Base-by-base conservation (phyloP, 2,888 invertebrate species). In the Pyrochroa serraticornis region DNA sequence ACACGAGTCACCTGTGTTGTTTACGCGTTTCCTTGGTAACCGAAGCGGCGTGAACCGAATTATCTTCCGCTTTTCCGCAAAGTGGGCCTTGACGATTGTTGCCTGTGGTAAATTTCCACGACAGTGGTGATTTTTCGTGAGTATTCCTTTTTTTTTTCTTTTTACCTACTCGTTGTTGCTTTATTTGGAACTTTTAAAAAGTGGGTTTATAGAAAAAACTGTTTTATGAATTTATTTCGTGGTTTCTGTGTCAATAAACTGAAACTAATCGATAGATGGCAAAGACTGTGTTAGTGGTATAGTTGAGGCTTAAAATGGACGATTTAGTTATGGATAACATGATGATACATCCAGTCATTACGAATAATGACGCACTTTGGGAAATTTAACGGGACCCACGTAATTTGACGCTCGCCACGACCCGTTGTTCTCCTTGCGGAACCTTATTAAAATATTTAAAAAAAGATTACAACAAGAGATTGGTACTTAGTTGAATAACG, bases 11-110 rank as follows among this genome's bases (percentile, higher is more conserved):
- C 46, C 45, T 50, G 63, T 72, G 66, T 69, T 73, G 70, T 71
- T 71, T 71, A 71, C 66, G 48, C 9, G 71, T 72, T 66, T 42
- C 71, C 62, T 72, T 71, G 65, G 71, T 58, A 63, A 73, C 71
- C 54, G 30, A 30, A 47, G 43, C 37, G 34, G 36, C 31, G 43
- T 34, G 38, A 33, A 32, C 33, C 12, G 45, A 45, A 33, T 14
- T 44, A 22, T 45, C 32, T 6, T 12, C n/a, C 34, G n/a, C 13
- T 41, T 9, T 47, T 36, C 34, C 33, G 54, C 7, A 12, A 38
- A 38, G 22, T 22, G 22, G 22, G 22, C 22, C 22, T 22, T 22
- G 22, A 5, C 2, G 30, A 48, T 55, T 49, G 8, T 31, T 9
- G 39, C 3, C 8, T 7, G 12, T 38, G 31, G 10, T 49, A 9